Evolutionary conservation across 2,797 vertebrate species (phyloP), one percentile per base, ranked within the genome.

Genomic region (Syngnathus rostellatus): DNA sequence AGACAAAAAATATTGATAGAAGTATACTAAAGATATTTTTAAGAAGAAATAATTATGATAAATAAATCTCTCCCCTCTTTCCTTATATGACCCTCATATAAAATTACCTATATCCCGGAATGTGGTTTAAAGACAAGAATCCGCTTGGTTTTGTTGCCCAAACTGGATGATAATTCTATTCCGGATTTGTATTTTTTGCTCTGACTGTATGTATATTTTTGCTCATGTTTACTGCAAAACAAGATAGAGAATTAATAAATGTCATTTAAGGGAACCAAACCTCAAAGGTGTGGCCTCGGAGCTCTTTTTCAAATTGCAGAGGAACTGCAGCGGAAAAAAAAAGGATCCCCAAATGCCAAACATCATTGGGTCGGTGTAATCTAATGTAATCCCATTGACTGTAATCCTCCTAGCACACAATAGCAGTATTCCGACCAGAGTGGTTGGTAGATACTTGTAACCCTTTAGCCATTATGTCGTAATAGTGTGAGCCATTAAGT

Each of bases 241-340:
- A 85, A 83, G 77, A 86, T 89, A 89, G 88, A 88, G 71, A 88
- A 88, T 83, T 72, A 91, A 91, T 90, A 90, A 88, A 90, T 81
- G 82, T 87, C 57, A 88, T 85, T 82, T 83, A 89, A 87, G 77
- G 84, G 81, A 86, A 86, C 67, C 69, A 8, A 67, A 50, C 23
- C 17, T 55, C 2, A n/a, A 41, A 25, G 63, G 70, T 64, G 45
- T 71, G 68, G 54, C 40, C 37, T 78, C 21, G 74, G 14, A 31
- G 14, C 25, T 57, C 11, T 17, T 57, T 8, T 58, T 23, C 9
- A 48, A 2, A 37, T 38, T 16, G 31, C 57, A 38, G 3, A 1
- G 14, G 1, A 53, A n/a, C 2, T n/a, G 50, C 50, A 21, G 19
- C 6, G 2, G 8, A 21, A 14, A 45, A 12, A 14, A 51, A 14